Percentiles rank a stretch among this genome's conserved stretches.
These are phyloP conservation scores for Drosophila saltans DNA, from an alignment of 1,140 invertebrate genomes.

Conservation along the genomic window DNA sequence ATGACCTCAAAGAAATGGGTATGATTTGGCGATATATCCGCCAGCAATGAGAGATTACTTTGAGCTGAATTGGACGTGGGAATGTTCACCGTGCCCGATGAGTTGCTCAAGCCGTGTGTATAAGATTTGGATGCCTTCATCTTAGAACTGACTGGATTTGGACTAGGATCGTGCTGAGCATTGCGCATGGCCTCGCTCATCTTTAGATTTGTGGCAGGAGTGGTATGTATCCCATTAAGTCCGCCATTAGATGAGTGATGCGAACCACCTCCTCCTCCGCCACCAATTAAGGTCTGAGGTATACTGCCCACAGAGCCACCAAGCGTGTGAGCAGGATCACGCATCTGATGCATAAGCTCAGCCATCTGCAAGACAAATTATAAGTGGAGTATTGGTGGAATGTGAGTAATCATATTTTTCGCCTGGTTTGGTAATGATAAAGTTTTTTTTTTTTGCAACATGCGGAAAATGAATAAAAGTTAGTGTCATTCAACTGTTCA, in stretches of 20 bases:
- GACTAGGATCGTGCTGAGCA: slow-evolving; percentile 80
- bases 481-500: slow-evolving; percentile 8
- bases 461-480: slow-evolving; percentile 37
- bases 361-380: slow-evolving; percentile 68
- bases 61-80: slow-evolving; percentile 78
- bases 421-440: slow-evolving; percentile 5
- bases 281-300: slow-evolving; percentile 76
- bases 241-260: slow-evolving; percentile 51
- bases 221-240: slow-evolving; percentile 70
- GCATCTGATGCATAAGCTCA: slow-evolving; percentile 83
- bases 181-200: slow-evolving; percentile 73
- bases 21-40: slow-evolving; percentile 91
- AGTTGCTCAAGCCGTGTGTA: slow-evolving; percentile 79
- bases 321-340: slow-evolving; percentile 79
- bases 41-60: slow-evolving; percentile 86
- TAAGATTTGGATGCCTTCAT: slow-evolving; percentile 83
- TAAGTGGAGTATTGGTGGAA: background rate
- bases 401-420: slow-evolving; percentile 19
- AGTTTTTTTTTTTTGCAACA: slow-evolving; percentile 17
- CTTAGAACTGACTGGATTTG: slow-evolving; percentile 75
- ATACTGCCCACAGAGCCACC: slow-evolving; percentile 82
- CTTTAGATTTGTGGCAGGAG: slow-evolving; percentile 79
- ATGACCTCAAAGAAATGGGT: slow-evolving; percentile 94
- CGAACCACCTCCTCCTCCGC: slow-evolving; percentile 28
- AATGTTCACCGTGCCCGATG: slow-evolving; percentile 81